phyloP scores from a whole-genome alignment of 2,888 invertebrate genomes.

The Orchesella flavescens region DNA sequence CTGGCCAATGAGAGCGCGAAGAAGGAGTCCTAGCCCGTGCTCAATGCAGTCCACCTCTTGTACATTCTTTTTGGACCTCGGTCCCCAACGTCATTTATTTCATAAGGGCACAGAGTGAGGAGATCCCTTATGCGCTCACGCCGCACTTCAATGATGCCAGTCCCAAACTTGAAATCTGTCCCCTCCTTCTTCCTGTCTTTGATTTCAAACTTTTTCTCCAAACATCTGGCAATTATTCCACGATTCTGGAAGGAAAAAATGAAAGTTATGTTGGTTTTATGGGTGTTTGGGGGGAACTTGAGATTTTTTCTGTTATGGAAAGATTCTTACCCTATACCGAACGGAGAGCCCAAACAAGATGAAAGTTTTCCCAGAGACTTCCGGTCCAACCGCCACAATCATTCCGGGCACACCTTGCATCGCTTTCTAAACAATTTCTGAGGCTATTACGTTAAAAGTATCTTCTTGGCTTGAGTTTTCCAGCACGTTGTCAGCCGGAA shows the following conservation, averaged over 20 bases:
- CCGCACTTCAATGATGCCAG: slow-evolving; percentile 68
- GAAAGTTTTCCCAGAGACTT: slow-evolving; percentile 69
- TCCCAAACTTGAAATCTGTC: slow-evolving; percentile 56
- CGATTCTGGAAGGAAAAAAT: too few species aligned
- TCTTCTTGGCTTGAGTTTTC: slow-evolving; percentile 66
- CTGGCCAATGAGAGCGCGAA: too few species aligned
- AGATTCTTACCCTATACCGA: slow-evolving; percentile 62
- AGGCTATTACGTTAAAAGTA: slow-evolving; percentile 49
- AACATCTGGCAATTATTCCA: slow-evolving; percentile 65
- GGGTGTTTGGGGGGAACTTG: too few species aligned
- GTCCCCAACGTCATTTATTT: slow-evolving; percentile 64
- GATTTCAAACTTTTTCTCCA: too few species aligned
- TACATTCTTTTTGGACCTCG: slow-evolving; percentile 62
- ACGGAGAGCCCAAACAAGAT: slow-evolving; percentile 67
- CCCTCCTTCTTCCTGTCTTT: slow-evolving; percentile 31
- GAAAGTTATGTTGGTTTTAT: too few species aligned
- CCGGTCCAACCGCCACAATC: slow-evolving; percentile 66
- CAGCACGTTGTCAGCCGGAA: slow-evolving; percentile 42
- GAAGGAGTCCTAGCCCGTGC: too few species aligned
- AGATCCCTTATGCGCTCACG: slow-evolving; percentile 68
- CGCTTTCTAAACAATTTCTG: slow-evolving; percentile 67
- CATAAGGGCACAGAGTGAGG: slow-evolving; percentile 64
- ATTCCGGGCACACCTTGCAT: slow-evolving; percentile 67
- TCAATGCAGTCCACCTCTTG: slow-evolving; percentile 66
- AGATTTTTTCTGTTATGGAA: too few species aligned